Evolutionary conservation across 2,113 vertebrate species (phyloP), one percentile per base, ranked within the genome.

Genomic region (Echinops telfairi): DNA sequence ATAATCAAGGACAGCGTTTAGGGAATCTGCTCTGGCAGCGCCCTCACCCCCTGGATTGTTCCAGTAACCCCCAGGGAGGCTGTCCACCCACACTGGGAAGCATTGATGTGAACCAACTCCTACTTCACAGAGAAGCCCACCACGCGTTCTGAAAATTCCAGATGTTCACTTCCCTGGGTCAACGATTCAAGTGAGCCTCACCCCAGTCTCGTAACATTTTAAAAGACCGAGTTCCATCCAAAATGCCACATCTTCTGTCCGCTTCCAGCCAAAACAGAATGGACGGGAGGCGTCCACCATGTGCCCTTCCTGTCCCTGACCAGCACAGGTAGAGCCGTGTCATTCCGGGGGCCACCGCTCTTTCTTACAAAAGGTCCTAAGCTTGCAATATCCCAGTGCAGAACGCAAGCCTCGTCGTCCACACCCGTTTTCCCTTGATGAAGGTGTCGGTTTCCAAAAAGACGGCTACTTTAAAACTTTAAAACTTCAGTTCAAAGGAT

Each of bases 401-500:
- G 77, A 57, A 70, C 1, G 12, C 11, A 25, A 70, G 60, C 22
- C 68, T 12, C 53, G 70, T 73, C 60, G 68, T 58, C 36, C 38
- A n/a, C 9, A 33, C 4, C 58, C 82, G 4, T 76, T 38, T 84
- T 36, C 38, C 6, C 2, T 8, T 27, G 10, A 40, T 77, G 79
- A 60, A 78, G 20, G 60, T 31, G 27, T 1, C 4, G n/a, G 47
- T 53, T 79, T 60, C 85, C 62, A 76, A 79, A 92, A 83, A 76
- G 64, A 76, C 0, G 31, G 33, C 20, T 85, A 38, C 64, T 70
- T 77, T 57, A 88, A 75, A 91, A 38, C 64, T 70, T 77, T 57
- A 88, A 75, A 91, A 27, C 38, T 60, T 86, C 29, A 60, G 75
- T 27, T 94, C n/a, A 90, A 73, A 86, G 58, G 53, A 60, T 12